A percentile compares a stretch with the other conserved stretches of the same genome.
phyloP scores from a whole-genome alignment of 2,797 vertebrate genomes.

The Oophaga sylvatica region DNA sequence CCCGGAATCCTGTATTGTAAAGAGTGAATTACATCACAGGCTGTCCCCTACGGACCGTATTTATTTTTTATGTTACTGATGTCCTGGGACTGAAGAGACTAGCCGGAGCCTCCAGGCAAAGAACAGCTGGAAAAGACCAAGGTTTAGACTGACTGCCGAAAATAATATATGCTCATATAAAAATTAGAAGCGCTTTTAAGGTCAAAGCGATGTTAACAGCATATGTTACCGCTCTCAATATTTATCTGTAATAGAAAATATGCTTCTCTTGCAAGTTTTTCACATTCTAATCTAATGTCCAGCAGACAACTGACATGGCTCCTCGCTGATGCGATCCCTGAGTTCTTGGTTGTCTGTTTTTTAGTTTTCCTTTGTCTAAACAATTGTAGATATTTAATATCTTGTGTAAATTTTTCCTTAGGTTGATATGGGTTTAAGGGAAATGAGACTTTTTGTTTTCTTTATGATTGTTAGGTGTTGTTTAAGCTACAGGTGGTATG shows the following conservation, averaged over 20 bases:
- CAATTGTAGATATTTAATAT: slow-evolving; percentile 42
- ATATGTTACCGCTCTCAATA: slow-evolving; percentile 51
- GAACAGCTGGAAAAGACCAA: slow-evolving; percentile 56
- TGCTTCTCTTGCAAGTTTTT: slow-evolving; percentile 35
- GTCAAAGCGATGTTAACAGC: slow-evolving; percentile 50
- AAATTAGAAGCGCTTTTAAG: slow-evolving; percentile 53
- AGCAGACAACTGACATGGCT: slow-evolving; percentile 27
- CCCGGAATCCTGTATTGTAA: slow-evolving; percentile 50
- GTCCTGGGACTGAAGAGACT: slow-evolving; percentile 42
- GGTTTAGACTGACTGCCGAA: slow-evolving; percentile 33
- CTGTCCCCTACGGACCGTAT: slow-evolving; percentile 11
- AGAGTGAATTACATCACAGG: slow-evolving; percentile 35
- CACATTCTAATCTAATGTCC: slow-evolving; percentile 29
- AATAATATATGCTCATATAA: slow-evolving; percentile 48
- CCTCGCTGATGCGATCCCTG: neutral
- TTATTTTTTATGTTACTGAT: slow-evolving; percentile 46
- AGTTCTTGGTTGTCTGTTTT: slow-evolving; percentile 31
- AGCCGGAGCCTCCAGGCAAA: slow-evolving; percentile 50
- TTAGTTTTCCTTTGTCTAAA: slow-evolving; percentile 25
- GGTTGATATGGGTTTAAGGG: slow-evolving; percentile 12
- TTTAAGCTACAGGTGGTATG: neutral
- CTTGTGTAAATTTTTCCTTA: neutral
- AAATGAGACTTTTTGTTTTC: neutral
- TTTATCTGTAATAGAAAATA: slow-evolving; percentile 37
- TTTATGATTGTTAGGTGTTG: neutral